These are phyloP conservation scores for Halcyon leucocephala DNA, from an alignment of 2,797 vertebrate species.

Conservation along the genomic window DNA sequence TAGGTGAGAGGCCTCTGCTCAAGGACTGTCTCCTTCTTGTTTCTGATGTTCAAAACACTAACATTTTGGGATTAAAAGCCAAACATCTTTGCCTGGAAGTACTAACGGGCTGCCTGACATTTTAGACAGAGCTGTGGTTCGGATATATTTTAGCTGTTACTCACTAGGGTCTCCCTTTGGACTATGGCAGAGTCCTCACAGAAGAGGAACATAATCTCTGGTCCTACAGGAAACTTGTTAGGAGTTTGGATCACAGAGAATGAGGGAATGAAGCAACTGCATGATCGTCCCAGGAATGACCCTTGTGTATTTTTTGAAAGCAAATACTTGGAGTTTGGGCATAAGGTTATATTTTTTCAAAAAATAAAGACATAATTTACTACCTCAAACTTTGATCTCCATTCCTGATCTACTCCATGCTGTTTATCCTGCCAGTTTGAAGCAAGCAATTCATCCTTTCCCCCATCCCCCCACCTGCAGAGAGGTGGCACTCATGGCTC, in stretches of 20 bases:
- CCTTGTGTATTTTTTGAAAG: not conserved
- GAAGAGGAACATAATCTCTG: not conserved
- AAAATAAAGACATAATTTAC: accelerated
- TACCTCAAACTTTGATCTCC: not conserved
- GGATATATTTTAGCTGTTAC: not conserved
- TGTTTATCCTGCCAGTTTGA: not conserved
- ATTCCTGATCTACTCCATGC: not conserved
- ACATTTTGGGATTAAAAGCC: not conserved
- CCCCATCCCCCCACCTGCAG: not conserved
- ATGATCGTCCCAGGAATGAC: not conserved
- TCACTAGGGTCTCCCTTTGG: not conserved
- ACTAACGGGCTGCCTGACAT: not conserved
- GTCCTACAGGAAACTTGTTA: not conserved
- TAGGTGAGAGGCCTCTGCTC: not conserved
- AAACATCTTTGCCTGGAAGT: not conserved
- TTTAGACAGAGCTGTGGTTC: not conserved
- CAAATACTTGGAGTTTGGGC: not conserved
- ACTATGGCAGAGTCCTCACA: not conserved
- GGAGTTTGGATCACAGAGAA: not conserved
- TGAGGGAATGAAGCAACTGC: not conserved
- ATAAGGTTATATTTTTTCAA: not conserved
- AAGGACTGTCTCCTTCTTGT: not conserved
- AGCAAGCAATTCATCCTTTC: not conserved
- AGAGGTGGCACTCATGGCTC: not conserved
- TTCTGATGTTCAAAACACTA: not conserved